phyloP scores from a whole-genome alignment of 2,888 invertebrate species.

The Archaeoteleia sp. region DNA sequence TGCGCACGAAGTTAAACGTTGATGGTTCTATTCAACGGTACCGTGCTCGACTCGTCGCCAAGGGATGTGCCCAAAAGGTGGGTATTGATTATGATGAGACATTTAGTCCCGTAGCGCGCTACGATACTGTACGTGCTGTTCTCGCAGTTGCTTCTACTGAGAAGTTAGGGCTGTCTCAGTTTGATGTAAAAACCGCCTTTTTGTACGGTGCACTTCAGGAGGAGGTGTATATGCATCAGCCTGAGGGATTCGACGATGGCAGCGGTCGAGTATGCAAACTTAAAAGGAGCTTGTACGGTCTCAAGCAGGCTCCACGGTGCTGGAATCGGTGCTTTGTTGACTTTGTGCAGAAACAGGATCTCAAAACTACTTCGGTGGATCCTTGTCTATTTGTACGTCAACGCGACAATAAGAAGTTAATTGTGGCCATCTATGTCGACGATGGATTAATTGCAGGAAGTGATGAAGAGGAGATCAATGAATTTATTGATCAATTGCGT shows the following conservation, averaged over 20 bases:
- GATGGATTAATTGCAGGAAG: no score
- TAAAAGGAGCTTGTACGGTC: slow-evolving; percentile 57
- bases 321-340: slow-evolving; percentile 2
- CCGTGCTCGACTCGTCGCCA: no score
- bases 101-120: slow-evolving; percentile 46
- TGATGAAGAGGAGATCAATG: no score
- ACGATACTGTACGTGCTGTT: slow-evolving; percentile 34
- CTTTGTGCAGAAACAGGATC: no score
- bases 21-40: no score
- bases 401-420: no score
- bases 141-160: slow-evolving; percentile 43
- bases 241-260: slow-evolving; percentile 56
- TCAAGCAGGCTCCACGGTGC: slow-evolving; percentile 51
- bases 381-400: no score
- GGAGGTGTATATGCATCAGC: slow-evolving; percentile 60
- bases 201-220: slow-evolving; percentile 40
- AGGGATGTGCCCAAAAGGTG: neutral
- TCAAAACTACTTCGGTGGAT: no score
- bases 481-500: no score
- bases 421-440: no score
- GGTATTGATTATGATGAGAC: slow-evolving; percentile 51
- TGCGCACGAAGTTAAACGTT: no score
- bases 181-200: slow-evolving; percentile 50
- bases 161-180: slow-evolving; percentile 41
- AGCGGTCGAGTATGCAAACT: slow-evolving; percentile 55